These are phyloP conservation scores for Martes flavigula DNA, from an alignment of 2,797 vertebrate genomes.

Conservation along the genomic window DNA sequence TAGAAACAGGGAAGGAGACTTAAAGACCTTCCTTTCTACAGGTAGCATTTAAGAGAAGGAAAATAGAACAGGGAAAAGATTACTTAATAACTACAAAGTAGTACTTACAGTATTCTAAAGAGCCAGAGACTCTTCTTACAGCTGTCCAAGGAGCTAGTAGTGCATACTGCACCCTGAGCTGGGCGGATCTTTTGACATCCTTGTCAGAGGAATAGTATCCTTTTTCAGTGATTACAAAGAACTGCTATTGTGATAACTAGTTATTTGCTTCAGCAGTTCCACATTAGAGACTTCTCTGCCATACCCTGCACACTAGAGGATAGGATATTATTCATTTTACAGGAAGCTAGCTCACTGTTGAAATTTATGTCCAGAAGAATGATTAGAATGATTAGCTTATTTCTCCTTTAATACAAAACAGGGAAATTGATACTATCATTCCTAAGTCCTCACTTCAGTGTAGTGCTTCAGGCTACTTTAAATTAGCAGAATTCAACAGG, in stretches of 20 bases:
- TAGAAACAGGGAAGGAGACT: not conserved
- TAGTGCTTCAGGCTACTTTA: slow-evolving; percentile 33
- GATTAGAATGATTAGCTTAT: slow-evolving; percentile 6
- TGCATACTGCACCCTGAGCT: slow-evolving; percentile 25
- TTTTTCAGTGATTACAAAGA: slow-evolving; percentile 50
- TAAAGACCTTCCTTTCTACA: slow-evolving; percentile 9
- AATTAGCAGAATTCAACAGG: slow-evolving; percentile 32
- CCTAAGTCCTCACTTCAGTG: slow-evolving; percentile 24
- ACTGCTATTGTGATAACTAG: slow-evolving; percentile 17
- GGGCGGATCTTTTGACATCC: slow-evolving; percentile 27
- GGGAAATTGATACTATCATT: slow-evolving; percentile 17
- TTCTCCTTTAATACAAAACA: slow-evolving; percentile 38
- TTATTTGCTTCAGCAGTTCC: slow-evolving; percentile 52
- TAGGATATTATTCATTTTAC: not conserved
- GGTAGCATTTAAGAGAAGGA: slow-evolving; percentile 38
- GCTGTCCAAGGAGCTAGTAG: slow-evolving; percentile 44
- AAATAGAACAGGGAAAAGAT: slow-evolving; percentile 33
- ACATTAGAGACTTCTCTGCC: not conserved
- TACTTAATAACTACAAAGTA: slow-evolving; percentile 37
- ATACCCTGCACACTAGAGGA: not conserved
- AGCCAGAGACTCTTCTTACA: slow-evolving; percentile 64
- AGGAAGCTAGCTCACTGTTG: not conserved
- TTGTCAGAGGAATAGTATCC: slow-evolving; percentile 47
- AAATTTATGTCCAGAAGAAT: slow-evolving; percentile 44
- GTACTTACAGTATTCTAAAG: slow-evolving; percentile 69